Conservation (phyloP, 2,113 vertebrate species). For the Dolichotis patagonum region DNA sequence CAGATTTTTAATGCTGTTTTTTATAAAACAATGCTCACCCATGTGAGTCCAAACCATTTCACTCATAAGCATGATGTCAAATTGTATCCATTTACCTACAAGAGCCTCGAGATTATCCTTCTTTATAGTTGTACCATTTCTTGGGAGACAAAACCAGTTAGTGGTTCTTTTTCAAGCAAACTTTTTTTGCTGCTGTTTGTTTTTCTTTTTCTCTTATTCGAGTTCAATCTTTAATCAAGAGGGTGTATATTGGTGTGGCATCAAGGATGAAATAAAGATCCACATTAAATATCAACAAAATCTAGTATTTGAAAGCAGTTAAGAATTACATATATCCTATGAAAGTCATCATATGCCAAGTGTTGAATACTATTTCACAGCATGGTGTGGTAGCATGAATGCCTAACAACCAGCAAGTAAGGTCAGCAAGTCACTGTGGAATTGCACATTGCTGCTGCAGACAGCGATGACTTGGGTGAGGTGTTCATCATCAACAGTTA, state of each 20-base stretch:
- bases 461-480: not conserved
- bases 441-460: not conserved
- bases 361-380: constrained; percentile 16
- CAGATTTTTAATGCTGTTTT: too few relatives aligned
- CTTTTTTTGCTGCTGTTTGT: not conserved
- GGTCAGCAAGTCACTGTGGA: constrained; percentile 65
- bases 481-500: constrained; percentile 65
- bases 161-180: not conserved
- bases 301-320: constrained; percentile 24
- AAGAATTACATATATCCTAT: not conserved
- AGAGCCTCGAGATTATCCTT: too few relatives aligned
- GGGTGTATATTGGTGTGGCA: not conserved
- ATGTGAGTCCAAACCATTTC: too few relatives aligned
- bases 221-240: not conserved
- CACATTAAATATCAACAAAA: constrained; percentile 56
- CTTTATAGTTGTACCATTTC: not conserved
- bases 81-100: too few relatives aligned
- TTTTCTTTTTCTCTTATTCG: not conserved
- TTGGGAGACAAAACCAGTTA: not conserved
- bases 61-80: too few relatives aligned
- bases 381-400: not conserved
- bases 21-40: too few relatives aligned
- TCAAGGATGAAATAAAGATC: not conserved
- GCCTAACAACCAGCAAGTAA: constrained; percentile 46
- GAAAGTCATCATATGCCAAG: not conserved